These are phyloP conservation scores for Daktulosphaira vitifoliae DNA, from an alignment of 1,140 invertebrate species.

Conservation along the genomic window DNA sequence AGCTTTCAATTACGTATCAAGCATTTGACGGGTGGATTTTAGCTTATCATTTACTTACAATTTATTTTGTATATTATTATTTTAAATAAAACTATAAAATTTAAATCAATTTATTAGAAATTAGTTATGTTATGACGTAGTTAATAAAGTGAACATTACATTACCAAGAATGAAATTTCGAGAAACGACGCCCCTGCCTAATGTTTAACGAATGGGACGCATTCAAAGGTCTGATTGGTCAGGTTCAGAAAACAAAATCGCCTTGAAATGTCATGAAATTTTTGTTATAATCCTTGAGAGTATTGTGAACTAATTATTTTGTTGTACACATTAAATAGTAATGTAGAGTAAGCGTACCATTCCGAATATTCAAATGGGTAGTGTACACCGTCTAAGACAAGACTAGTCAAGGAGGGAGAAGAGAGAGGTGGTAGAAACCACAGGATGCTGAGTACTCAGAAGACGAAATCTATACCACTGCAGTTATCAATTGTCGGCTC, in stretches of 20 bases:
- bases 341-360: no score
- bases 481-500: conserved; percentile 32
- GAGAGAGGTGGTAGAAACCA: conserved; percentile 17
- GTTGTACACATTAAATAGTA: conserved; percentile 16
- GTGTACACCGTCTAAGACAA: not conserved
- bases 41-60: no score
- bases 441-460: conserved; percentile 21
- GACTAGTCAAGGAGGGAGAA: not conserved
- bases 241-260: not conserved
- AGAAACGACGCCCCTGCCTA: no score
- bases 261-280: conserved; percentile 19
- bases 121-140: no score
- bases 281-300: conserved; percentile 3
- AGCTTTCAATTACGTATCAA: no score
- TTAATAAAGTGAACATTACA: no score
- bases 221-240: conserved; percentile 26
- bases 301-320: not conserved
- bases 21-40: no score
- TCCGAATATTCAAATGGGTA: conserved; percentile 24
- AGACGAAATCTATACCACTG: conserved; percentile 16
- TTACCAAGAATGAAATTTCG: no score
- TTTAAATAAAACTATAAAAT: no score
- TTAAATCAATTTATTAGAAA: no score
- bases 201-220: conserved; percentile 9
- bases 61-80: no score